phyloP scores from a whole-genome alignment of 2,113 vertebrate species.

The Callionymus lyra region DNA sequence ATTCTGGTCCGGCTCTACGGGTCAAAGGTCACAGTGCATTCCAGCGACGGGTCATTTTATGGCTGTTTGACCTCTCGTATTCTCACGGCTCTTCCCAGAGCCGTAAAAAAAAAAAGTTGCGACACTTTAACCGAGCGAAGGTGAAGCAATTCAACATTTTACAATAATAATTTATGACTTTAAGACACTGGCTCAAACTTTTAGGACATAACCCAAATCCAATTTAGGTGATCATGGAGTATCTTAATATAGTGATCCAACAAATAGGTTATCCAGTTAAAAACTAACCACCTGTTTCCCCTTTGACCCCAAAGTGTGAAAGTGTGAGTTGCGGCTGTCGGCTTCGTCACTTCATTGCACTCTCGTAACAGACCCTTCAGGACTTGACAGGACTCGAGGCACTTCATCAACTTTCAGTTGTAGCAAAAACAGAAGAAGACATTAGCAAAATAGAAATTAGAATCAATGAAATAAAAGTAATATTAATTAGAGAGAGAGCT shows the following conservation, averaged over 20 bases:
- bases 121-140: too few relatives aligned
- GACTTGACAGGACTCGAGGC: too few relatives aligned
- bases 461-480: too few relatives aligned
- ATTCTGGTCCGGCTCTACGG: constrained; percentile 12
- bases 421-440: too few relatives aligned
- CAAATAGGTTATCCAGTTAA: constrained; percentile 19
- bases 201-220: too few relatives aligned
- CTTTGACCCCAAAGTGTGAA: constrained; percentile 26
- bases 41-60: constrained; percentile 29
- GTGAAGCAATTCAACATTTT: too few relatives aligned
- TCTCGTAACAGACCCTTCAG: not conserved
- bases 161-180: too few relatives aligned
- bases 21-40: constrained; percentile 51
- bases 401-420: too few relatives aligned
- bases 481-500: too few relatives aligned
- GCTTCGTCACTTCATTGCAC: constrained; percentile 6
- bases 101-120: too few relatives aligned
- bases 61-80: constrained; percentile 26
- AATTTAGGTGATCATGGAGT: constrained; percentile 3
- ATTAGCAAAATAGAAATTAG: too few relatives aligned
- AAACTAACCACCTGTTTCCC: constrained; percentile 41
- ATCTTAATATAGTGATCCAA: constrained; percentile 1
- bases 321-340: constrained; percentile 29
- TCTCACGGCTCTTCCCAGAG: constrained; percentile 43
- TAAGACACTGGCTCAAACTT: too few relatives aligned